phyloP scores from a whole-genome alignment of 2,888 invertebrate species.

The Chrysolina oricalcia region DNA sequence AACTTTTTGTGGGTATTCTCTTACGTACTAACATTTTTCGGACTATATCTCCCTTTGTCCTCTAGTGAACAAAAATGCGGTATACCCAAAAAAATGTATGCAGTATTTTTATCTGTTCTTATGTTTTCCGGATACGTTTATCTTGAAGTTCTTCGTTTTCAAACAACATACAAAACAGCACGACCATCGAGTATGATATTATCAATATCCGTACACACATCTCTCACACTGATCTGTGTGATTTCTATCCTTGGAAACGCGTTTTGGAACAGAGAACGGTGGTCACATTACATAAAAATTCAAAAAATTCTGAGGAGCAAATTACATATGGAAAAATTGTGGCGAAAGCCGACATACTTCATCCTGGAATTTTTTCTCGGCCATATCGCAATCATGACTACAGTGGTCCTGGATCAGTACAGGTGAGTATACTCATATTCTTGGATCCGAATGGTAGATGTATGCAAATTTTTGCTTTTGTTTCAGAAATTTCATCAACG shows the following conservation, averaged over 20 bases:
- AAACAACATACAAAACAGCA: constrained; percentile 29
- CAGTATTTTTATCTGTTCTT: constrained; percentile 13
- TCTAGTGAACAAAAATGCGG: constrained; percentile 25
- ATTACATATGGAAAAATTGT: constrained; percentile 30
- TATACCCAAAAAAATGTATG: constrained; percentile 30
- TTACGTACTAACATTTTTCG: constrained; percentile 35
- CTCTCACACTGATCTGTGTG: constrained; percentile 40
- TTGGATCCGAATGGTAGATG: not conserved
- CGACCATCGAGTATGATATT: constrained; percentile 47
- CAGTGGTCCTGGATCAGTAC: constrained; percentile 39
- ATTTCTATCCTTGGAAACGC: constrained; percentile 40
- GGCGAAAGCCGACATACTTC: constrained; percentile 37
- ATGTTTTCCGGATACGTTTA: constrained; percentile 37
- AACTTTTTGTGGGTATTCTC: constrained; percentile 13
- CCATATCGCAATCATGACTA: constrained; percentile 36
- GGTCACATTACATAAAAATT: constrained; percentile 43
- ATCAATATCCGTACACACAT: constrained; percentile 30
- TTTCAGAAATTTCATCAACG: constrained; percentile 17
- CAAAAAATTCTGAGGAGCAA: constrained; percentile 39
- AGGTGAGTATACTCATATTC: constrained; percentile 44
- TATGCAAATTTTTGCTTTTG: constrained; percentile 21
- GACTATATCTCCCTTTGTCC: constrained; percentile 36
- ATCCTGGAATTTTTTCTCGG: constrained; percentile 43
- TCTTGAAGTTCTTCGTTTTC: constrained; percentile 30
- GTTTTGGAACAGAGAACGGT: constrained; percentile 47